Percentiles rank a stretch among this genome's conserved stretches.
phyloP scores from a whole-genome alignment of 2,113 vertebrate species.

The Pygoscelis adeliae region DNA sequence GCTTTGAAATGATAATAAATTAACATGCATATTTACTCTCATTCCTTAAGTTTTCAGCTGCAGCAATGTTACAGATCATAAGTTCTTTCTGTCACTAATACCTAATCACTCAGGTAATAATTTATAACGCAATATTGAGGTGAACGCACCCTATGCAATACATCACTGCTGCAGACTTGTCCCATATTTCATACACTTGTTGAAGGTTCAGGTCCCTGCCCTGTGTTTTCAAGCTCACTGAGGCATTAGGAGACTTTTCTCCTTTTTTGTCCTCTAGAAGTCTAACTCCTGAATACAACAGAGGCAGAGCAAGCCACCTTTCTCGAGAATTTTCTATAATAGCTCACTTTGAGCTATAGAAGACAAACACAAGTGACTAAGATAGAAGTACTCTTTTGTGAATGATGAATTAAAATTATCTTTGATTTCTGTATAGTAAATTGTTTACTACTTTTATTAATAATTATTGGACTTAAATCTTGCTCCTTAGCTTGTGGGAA shows the following conservation, averaged over 20 bases:
- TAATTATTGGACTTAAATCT: background rate
- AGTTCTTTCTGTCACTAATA: background rate
- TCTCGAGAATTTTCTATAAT: background rate
- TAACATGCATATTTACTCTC: background rate
- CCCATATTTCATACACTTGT: constrained; percentile 14
- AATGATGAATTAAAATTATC: background rate
- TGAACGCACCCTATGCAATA: background rate
- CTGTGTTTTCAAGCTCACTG: constrained; percentile 3
- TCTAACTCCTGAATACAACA: background rate
- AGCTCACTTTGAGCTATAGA: background rate
- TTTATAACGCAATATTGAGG: background rate
- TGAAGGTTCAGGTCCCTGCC: background rate
- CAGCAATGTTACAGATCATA: background rate
- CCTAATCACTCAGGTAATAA: constrained; percentile 17
- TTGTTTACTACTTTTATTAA: background rate
- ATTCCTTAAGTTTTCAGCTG: background rate
- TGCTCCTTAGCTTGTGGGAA: background rate
- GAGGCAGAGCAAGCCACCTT: background rate
- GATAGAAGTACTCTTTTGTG: background rate
- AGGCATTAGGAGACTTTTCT: background rate
- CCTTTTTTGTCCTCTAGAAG: background rate
- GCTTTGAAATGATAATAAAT: background rate
- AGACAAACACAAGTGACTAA: background rate
- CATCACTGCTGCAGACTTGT: background rate
- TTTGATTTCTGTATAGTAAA: background rate